Base-by-base conservation (phyloP, 2,113 vertebrate genomes). In the Holacanthus passer region DNA sequence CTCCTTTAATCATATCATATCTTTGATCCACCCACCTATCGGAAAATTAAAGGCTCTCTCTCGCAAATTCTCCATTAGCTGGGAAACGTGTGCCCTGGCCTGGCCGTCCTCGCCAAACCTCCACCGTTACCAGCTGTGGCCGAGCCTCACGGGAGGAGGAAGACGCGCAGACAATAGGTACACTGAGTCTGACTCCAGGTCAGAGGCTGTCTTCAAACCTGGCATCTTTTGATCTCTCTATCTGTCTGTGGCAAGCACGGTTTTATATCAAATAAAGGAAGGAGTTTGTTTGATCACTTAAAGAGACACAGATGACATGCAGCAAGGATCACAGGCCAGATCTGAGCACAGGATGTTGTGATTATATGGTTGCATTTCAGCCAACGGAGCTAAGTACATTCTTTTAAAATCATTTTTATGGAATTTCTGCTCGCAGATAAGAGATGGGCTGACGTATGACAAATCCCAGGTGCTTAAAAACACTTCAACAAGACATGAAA, bases 1-100 rank as follows among this genome's bases (percentile, higher is more conserved):
- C 77, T 90, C 88, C 91, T 94, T 94, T 94, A 93, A 94, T 95
- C 93, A 93, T 79, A 72, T 89, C 84, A 89, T 79, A 94, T 91
- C 92, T 95, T 94, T 95, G 94, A 95, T 95, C 92, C 89, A 78
- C 93, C 92, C 85, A 74, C 85, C 91, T 86, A 90, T 92, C 71
- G 63, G 74, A 56, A 89, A 94, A 94, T 92, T 84, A 93, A 90
- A 94, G 83, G 66, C 84, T 90, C 87, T 88, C 83, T 47, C 85
- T 86, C 84, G 77, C 87, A 87, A 72, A 91, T 88, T 86, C 83
- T 90, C 87, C 88, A 87, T 92, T 93, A 90, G 92, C 50, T 60
- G 73, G 77, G 79, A 88, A 88, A 89, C 85, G 87, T 90, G 85
- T 88, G 87, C 87, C 84, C 52, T 85, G 58, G 47, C 68, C 82